phyloP scores from a whole-genome alignment of 2,888 invertebrate species.

The Syrphus vitripennis region DNA sequence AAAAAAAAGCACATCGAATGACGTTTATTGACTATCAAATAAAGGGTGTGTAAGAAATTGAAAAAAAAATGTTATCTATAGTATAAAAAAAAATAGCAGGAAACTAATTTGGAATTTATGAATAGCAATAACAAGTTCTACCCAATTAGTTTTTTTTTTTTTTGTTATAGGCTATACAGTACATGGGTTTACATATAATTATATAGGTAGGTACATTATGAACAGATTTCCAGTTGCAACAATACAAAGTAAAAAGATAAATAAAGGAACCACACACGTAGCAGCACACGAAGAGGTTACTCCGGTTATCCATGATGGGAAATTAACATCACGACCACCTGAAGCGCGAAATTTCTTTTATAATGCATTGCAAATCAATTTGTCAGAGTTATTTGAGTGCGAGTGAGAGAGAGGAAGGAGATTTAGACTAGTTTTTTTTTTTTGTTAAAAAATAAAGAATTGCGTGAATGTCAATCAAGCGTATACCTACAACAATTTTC shows the following conservation, averaged over 20 bases:
- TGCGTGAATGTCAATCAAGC: constrained; percentile 70
- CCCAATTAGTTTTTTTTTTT: too few species aligned
- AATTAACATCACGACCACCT: constrained; percentile 37
- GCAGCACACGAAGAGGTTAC: constrained; percentile 11
- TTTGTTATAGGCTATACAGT: too few species aligned
- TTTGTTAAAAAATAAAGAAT: constrained; percentile 44
- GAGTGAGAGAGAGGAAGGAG: background rate
- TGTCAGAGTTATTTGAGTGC: background rate
- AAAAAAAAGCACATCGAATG: too few species aligned
- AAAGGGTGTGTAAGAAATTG: too few species aligned
- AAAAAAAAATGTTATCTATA: too few species aligned
- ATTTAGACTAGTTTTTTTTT: constrained; percentile 39
- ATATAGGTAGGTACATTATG: too few species aligned
- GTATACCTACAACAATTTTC: constrained; percentile 16
- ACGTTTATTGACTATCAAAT: too few species aligned
- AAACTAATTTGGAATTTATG: too few species aligned
- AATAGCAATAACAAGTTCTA: too few species aligned
- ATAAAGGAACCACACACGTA: constrained; percentile 36
- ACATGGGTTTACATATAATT: too few species aligned
- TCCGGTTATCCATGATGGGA: constrained; percentile 38
- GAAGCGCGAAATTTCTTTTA: constrained; percentile 62
- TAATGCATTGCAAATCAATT: constrained; percentile 56
- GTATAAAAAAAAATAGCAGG: too few species aligned
- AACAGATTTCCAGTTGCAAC: background rate
- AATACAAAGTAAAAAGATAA: background rate